These are phyloP conservation scores for Drosophila barbarae DNA, from an alignment of 2,888 invertebrate genomes.

Conservation along the genomic window DNA sequence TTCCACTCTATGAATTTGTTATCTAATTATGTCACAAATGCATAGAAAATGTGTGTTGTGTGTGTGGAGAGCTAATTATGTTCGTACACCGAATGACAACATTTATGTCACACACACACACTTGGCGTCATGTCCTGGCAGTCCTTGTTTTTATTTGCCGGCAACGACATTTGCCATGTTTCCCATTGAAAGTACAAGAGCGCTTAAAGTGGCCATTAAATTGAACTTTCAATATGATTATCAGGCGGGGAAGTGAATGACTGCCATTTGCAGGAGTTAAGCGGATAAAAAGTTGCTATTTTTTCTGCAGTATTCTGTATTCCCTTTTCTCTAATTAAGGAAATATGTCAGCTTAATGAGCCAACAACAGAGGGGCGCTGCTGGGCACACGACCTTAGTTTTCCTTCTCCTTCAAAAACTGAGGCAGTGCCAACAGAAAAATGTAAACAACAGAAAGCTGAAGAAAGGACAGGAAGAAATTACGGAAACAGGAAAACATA, in stretches of 20 bases:
- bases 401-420: conserved; percentile 25
- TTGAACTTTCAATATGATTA: conserved; percentile 19
- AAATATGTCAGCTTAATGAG: conserved; percentile 41
- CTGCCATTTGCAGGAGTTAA: conserved; percentile 32
- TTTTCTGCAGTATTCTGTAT: neutral
- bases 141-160: conserved; percentile 16
- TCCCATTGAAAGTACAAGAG: conserved; percentile 38
- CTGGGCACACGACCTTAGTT: conserved; percentile 1
- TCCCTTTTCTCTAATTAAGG: conserved; percentile 23
- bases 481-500: conserved; percentile 74
- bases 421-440: conserved; percentile 47
- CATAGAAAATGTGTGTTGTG: conserved; percentile 23
- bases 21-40: conserved; percentile 42
- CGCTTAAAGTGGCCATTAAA: conserved; percentile 37
- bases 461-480: conserved; percentile 62
- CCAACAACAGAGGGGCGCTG: conserved; percentile 27
- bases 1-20: conserved; percentile 7
- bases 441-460: conserved; percentile 24
- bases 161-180: conserved; percentile 40
- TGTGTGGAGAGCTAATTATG: conserved; percentile 38
- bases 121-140: conserved; percentile 12
- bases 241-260: conserved; percentile 27
- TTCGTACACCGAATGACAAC: conserved; percentile 18
- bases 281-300: neutral
- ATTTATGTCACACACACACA: conserved; percentile 25